Evolutionary conservation across 2,888 invertebrate genomes (phyloP).

Genomic region (Scaeva pyrastri): DNA sequence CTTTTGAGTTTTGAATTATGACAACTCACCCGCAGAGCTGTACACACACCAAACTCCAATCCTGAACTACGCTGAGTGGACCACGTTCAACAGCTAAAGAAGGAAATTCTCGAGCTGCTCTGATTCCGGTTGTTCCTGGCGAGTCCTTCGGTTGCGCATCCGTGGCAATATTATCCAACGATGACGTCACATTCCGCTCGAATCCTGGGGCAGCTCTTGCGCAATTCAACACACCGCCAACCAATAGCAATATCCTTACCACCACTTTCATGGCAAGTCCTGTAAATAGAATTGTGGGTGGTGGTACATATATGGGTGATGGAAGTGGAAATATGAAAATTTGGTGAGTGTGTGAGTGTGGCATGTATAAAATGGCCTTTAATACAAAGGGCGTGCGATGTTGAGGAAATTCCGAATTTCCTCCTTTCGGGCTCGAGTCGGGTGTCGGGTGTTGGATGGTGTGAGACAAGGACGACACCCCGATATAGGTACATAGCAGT

Average conservation of each 20-base stretch:
- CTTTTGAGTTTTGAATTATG: constrained; percentile 1
- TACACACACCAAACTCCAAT: constrained; percentile 84
- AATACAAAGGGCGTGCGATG: constrained; percentile 66
- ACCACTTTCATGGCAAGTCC: constrained; percentile 63
- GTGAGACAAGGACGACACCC: constrained; percentile 18
- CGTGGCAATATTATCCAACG: constrained; percentile 68
- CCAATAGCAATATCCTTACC: constrained; percentile 67
- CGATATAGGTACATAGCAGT: neutral
- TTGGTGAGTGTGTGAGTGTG: constrained; percentile 23
- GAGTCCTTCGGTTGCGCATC: constrained; percentile 56
- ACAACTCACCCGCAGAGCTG: constrained; percentile 84
- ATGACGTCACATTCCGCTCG: constrained; percentile 66
- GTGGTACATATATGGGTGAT: constrained; percentile 64
- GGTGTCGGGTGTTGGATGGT: neutral
- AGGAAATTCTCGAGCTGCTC: constrained; percentile 64
- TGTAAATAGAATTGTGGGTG: constrained; percentile 70
- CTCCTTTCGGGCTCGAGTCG: neutral
- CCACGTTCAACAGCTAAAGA: constrained; percentile 77
- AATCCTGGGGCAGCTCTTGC: constrained; percentile 68
- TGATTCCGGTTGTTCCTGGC: constrained; percentile 47
- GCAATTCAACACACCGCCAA: constrained; percentile 45
- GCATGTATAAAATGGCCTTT: constrained; percentile 71
- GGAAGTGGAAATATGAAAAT: too few relatives aligned
- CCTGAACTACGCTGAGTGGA: constrained; percentile 83
- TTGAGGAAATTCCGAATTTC: constrained; percentile 60